Evolutionary conservation across 1,140 invertebrate species (phyloP), one percentile per base, ranked within the genome.

Genomic region (Microvelia longipes): DNA sequence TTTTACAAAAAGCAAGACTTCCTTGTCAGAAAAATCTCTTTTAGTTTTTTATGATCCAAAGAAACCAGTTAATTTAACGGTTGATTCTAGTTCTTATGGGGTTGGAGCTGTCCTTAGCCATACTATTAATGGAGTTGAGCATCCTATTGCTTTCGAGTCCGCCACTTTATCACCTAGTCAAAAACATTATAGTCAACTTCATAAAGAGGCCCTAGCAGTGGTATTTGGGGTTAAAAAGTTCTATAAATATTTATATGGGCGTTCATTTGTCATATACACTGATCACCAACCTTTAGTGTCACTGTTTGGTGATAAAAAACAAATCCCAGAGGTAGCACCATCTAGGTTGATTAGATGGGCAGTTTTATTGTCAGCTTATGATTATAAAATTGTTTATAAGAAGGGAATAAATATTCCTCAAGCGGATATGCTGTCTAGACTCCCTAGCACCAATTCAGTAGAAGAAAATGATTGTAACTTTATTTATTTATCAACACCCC

Each of bases 201-300:
- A 85, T 61, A 81, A 79, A 71, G 82, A 85, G 74, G 78, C 76
- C 27, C 70, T 84, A 13, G 70, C 72, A 1, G 77, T 83, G 14
- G 69, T 81, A 24, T 80, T 76, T 73, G 78, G 69, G 72, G 27
- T 68, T 79, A 63, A 74, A 76, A 78, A 73, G 81, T 74, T 83
- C 78, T 75, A 76, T 79, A 68, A 71, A 80, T 71, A 69, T 27
- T 29, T 71, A 28, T 63, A n/a, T 50, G 35, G 35, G 5, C 5
- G 35, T 5, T 50, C 35, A 19, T 50, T 50, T 19, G 19, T 11
- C 5, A 50, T 50, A 50, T 50, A 50, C 35, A 50, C 5, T 50
- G 35, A 50, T 19, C 35, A 50, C 19, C 35, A 50, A 50, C 35
- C 35, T 11, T 19, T 50, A 11, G 19, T 11, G 35, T 50, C 35